phyloP scores from a whole-genome alignment of 2,797 vertebrate species.

The Hipposideros larvatus region DNA sequence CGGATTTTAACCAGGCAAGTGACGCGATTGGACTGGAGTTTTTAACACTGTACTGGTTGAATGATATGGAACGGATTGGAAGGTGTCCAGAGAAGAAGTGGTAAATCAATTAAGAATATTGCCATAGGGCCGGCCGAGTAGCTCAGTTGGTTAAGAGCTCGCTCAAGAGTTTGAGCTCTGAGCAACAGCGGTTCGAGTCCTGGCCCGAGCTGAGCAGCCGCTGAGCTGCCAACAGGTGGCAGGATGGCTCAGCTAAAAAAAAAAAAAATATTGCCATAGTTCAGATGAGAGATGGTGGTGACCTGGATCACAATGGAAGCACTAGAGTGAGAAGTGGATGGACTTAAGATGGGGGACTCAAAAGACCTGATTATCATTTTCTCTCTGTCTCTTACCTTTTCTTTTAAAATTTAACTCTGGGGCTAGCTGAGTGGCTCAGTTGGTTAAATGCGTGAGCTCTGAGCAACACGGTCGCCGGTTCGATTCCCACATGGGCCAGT shows the following conservation, averaged over 20 bases:
- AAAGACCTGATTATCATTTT: background rate
- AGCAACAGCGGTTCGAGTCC: no score
- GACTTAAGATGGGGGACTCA: background rate
- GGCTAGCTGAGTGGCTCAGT: no score
- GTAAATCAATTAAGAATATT: background rate
- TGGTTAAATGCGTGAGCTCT: no score
- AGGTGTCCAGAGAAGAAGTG: constrained; percentile 4
- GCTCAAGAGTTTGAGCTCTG: no score
- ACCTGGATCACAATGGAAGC: background rate
- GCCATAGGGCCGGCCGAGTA: no score
- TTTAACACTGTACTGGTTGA: background rate
- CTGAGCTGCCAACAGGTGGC: no score
- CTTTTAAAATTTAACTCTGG: constrained; percentile 60
- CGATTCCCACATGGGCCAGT: no score
- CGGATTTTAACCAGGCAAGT: constrained; percentile 7
- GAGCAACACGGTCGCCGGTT: no score
- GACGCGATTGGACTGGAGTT: background rate
- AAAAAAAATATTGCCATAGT: background rate
- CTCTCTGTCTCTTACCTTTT: background rate
- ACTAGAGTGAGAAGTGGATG: background rate
- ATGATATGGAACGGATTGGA: background rate
- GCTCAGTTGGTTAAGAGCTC: no score
- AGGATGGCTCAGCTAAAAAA: no score
- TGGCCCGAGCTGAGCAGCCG: no score
- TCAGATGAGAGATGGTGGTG: no score